Base-by-base conservation (phyloP, 2,113 vertebrate genomes). In the Chionomys nivalis region DNA sequence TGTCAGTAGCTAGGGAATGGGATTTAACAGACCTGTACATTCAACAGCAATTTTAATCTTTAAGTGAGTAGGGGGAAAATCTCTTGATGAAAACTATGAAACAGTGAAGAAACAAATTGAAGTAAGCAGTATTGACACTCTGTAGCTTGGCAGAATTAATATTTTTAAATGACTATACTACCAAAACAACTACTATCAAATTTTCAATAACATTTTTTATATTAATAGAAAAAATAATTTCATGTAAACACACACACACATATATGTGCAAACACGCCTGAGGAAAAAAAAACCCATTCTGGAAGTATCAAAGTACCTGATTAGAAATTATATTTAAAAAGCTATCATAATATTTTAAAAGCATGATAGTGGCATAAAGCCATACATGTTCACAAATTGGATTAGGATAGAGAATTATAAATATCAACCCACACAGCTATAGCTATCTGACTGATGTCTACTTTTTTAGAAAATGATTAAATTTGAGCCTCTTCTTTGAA, bases 251-350 rank as follows among this genome's bases (percentile, higher is more conserved):
- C 47, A 52, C 28, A 78, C 44, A 8, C 47, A 79, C 49, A 39
- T 17, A 14, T 19, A 44, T 0, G 0, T 23, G 23, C 49, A 68
- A 36, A 52, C 66, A 39, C 12, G 55, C 23, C 11, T 0, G 0
- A 21, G 16, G 21, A 16, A 39, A 75, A 39, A 75, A 88, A 19
- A n/a, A 88, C n/a, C 21, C 21, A 87, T 39, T 33, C 4, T 87
- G 13, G 47, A 72, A n/a, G 9, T 73, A 31, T 28, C 49, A 39
- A 39, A 75, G 21, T 17, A 31, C 36, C n/a, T 75, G 14, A 73
- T 73, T 73, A 39, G 39, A 72, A 39, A 39, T 39, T 49, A 39
- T 55, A 49, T 36, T 17, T 33, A 49, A 21, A 47, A 11, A 21
- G 3, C 12, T 14, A 52, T 68, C 1, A 13, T 36, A 47, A 70